These are phyloP conservation scores for Tetragnatha montana DNA, from an alignment of 2,888 invertebrate species.

Conservation along the genomic window DNA sequence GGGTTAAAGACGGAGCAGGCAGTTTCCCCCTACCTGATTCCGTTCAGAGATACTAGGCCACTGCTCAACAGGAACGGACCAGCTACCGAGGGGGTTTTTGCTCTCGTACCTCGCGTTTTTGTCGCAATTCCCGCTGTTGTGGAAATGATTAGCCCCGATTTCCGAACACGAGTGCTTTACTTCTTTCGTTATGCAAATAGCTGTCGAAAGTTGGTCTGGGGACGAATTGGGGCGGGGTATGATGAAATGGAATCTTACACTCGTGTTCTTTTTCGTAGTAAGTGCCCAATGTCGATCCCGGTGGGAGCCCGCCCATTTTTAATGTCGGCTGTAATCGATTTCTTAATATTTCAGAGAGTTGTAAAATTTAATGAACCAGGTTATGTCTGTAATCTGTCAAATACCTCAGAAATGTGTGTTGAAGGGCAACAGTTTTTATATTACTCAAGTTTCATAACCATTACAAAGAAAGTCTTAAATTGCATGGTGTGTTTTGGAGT, in stretches of 20 bases:
- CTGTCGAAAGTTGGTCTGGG: background rate
- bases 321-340: too few relatives aligned
- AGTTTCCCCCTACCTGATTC: slow-evolving; percentile 20
- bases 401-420: too few relatives aligned
- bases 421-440: too few relatives aligned
- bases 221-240: background rate
- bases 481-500: too few relatives aligned
- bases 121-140: slow-evolving; percentile 1
- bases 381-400: too few relatives aligned
- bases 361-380: too few relatives aligned
- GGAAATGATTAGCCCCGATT: slow-evolving; percentile 19
- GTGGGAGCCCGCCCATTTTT: too few relatives aligned
- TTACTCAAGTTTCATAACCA: too few relatives aligned
- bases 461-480: too few relatives aligned
- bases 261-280: too few relatives aligned
- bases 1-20: slow-evolving; percentile 18
- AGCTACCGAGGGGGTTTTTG: background rate
- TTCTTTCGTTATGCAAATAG: background rate
- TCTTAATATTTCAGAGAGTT: too few relatives aligned
- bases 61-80: slow-evolving; percentile 48
- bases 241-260: background rate
- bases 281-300: too few relatives aligned
- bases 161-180: background rate
- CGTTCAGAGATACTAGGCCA: slow-evolving; percentile 38
- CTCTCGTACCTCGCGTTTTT: background rate